These are phyloP conservation scores for Catocala nupta DNA, from an alignment of 2,888 invertebrate species.

Conservation along the genomic window DNA sequence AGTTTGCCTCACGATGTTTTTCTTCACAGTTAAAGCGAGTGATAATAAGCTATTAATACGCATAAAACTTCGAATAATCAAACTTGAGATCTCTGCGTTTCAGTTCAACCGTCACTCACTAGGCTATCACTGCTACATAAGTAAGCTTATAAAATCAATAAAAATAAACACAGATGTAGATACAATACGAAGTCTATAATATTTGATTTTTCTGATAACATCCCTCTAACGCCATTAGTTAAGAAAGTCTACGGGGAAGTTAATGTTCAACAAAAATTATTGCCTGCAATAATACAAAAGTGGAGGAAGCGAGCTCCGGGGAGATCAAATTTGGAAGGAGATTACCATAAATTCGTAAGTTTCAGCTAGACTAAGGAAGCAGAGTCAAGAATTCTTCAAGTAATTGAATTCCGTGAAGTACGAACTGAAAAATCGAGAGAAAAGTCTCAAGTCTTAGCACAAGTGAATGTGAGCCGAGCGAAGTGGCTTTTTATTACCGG, in stretches of 20 bases:
- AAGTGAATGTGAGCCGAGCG: background rate
- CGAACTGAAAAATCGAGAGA: conserved; percentile 6
- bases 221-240: background rate
- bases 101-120: too few relatives aligned
- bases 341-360: conserved; percentile 23
- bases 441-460: background rate
- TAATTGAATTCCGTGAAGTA: conserved; percentile 19
- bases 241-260: conserved; percentile 1
- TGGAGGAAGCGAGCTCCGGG: conserved; percentile 8
- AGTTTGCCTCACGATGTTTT: too few relatives aligned
- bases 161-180: too few relatives aligned
- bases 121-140: too few relatives aligned
- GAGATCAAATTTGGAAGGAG: conserved; percentile 20
- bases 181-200: too few relatives aligned
- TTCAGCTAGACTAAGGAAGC: conserved; percentile 17
- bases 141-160: too few relatives aligned
- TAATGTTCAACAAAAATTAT: conserved; percentile 19
- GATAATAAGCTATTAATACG: too few relatives aligned
- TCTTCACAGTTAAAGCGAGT: too few relatives aligned
- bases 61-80: too few relatives aligned
- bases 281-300: conserved; percentile 19
- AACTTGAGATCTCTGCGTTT: too few relatives aligned
- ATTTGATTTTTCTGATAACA: too few relatives aligned
- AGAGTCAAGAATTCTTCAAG: conserved; percentile 16
- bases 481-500: background rate